Evolutionary conservation across 2,113 vertebrate genomes (phyloP).

Genomic region (Nasalis larvatus): DNA sequence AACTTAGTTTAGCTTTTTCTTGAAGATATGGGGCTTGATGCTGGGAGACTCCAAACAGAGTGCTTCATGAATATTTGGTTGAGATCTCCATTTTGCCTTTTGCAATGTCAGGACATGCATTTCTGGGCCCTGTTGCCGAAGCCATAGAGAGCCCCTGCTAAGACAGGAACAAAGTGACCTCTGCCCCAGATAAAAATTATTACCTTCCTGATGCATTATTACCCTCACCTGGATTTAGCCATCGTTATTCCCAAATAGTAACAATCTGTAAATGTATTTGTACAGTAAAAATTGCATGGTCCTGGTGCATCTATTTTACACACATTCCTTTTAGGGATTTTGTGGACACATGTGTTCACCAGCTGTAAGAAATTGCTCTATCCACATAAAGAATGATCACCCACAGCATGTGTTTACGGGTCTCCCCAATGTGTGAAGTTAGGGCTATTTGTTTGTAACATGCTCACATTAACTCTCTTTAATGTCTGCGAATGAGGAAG

Average conservation of each 20-base stretch:
- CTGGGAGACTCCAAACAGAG: neutral
- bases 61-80: neutral
- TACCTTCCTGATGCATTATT: neutral
- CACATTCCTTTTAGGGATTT: neutral
- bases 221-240: neutral
- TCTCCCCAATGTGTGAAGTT: neutral
- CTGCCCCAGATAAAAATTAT: neutral
- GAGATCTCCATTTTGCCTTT: neutral
- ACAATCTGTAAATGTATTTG: neutral
- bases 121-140: neutral
- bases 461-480: neutral
- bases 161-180: neutral
- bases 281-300: neutral
- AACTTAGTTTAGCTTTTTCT: neutral
- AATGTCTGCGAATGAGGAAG: neutral
- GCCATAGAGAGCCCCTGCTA: rapidly evolving
- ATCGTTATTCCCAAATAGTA: neutral
- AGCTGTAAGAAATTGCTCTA: neutral
- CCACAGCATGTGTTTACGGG: neutral
- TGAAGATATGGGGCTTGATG: neutral
- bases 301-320: neutral
- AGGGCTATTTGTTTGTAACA: neutral
- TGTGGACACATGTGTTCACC: neutral
- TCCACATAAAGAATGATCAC: neutral
- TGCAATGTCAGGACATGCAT: neutral